Evolutionary conservation across 2,797 vertebrate species (phyloP).

Genomic region (Danio aesculapii): DNA sequence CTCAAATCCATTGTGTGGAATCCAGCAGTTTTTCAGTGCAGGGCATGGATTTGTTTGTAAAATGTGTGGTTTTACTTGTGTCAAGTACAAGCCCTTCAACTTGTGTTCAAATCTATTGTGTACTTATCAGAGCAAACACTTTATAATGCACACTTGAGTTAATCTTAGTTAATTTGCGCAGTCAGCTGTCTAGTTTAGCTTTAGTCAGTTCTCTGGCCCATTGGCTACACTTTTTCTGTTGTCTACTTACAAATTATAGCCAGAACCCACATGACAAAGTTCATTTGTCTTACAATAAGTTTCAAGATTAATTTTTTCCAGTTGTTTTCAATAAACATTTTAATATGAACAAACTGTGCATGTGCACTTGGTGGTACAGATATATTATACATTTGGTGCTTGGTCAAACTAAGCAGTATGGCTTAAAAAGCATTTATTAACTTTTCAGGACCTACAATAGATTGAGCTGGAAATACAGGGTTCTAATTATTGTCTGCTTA

Average conservation of each 20-base stretch:
- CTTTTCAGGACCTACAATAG: conserved; percentile 61
- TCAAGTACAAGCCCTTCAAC: background rate
- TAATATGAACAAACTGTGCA: background rate
- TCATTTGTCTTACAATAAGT: background rate
- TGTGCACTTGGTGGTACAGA: background rate
- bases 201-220: background rate
- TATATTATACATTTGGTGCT: no score
- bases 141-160: background rate
- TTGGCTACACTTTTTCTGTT: background rate
- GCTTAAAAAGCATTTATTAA: conserved; percentile 68
- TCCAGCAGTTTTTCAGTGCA: no score
- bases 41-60: background rate
- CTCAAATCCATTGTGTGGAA: no score
- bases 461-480: conserved; percentile 60
- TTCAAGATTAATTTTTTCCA: conserved; percentile 1
- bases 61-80: background rate
- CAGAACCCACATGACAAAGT: background rate
- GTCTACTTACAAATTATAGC: background rate
- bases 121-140: conserved; percentile 11
- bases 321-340: conserved; percentile 26
- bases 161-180: background rate
- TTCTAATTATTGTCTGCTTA: no score
- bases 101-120: background rate
- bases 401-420: no score
- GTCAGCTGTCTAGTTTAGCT: background rate